Evolutionary conservation across 2,113 vertebrate species (phyloP), one percentile per base, ranked within the genome.

Genomic region (Cisticola juncidis): DNA sequence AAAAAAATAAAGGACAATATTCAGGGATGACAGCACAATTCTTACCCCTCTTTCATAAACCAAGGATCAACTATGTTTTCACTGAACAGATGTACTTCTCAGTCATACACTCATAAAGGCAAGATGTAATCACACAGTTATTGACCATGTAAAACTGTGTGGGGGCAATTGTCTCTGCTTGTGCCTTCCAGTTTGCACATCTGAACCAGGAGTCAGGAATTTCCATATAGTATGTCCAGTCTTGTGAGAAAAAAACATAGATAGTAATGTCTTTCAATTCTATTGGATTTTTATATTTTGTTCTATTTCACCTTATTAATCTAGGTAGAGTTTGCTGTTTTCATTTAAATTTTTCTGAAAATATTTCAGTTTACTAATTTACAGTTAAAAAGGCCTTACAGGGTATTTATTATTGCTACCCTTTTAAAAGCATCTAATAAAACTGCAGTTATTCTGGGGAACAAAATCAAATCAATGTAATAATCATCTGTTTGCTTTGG

Each of bases 341-440:
- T 91, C 35, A 77, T 78, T 88, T 83, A 94, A 83, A 62, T 91
- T 77, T 95, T 78, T 80, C 62, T 91, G 50, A 95, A 96, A 95
- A 81, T 12, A 74, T 71, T 74, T 91, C 53, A 71, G 40, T 92
- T 82, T 90, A 57, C 80, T 71, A 16, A 93, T 86, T 95, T 93
- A 31, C 50, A 89, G 24, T 44, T 82, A 61, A 97, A 96, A 97
- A 91, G 40, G 69, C 9, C 26, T 19, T 48, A 53, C 3, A 54
- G 7, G 3, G 5, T 68, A 20, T 66, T 86, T 84, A 50, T 77
- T 96, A 91, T 78, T 72, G 60, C 81, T 88, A 81, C 13, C 36
- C 47, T 95, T 72, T 86, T 69, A 89, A 90, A 96, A 95, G 17
- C 29, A 88, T 44, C 62, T 93, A 95, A 94, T 95, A 91, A 48